phyloP scores from a whole-genome alignment of 2,888 invertebrate species.

The Coelopa pilipes region DNA sequence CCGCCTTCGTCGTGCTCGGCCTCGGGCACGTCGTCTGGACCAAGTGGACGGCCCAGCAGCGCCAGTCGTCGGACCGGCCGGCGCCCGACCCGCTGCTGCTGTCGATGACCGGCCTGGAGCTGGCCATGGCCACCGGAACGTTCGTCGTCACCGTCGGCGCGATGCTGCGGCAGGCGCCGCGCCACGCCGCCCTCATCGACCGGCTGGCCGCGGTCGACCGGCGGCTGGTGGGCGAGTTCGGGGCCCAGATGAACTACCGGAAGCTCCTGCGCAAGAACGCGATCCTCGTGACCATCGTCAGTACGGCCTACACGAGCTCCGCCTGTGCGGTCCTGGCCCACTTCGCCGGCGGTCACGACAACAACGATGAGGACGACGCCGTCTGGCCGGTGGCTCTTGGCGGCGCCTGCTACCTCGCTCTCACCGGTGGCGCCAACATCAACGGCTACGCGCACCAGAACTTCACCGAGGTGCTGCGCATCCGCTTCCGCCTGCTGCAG shows the following conservation, averaged over 20 bases:
- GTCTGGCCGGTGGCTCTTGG: too few relatives aligned
- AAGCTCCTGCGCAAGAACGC: slow-evolving; percentile 53
- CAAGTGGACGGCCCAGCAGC: neutral
- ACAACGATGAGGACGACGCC: neutral
- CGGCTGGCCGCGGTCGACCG: slow-evolving; percentile 53
- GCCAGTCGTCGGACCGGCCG: too few relatives aligned
- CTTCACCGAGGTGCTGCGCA: slow-evolving; percentile 54
- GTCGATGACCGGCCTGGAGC: slow-evolving; percentile 50
- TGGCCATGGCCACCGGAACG: slow-evolving; percentile 50
- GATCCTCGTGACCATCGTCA: slow-evolving; percentile 42
- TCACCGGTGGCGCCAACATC: slow-evolving; percentile 54
- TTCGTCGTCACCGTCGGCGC: slow-evolving; percentile 48
- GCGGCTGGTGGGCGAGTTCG: slow-evolving; percentile 49
- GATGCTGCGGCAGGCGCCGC: slow-evolving; percentile 46
- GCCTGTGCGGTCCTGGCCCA: neutral
- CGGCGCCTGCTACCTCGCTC: slow-evolving; percentile 47
- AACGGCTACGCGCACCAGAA: slow-evolving; percentile 55
- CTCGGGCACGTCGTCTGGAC: slow-evolving; percentile 34
- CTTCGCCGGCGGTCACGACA: slow-evolving; percentile 37
- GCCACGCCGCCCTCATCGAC: slow-evolving; percentile 50
- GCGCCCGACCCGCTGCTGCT: slow-evolving; percentile 50
- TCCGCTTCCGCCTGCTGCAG: slow-evolving; percentile 58
- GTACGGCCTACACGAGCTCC: slow-evolving; percentile 39
- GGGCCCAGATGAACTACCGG: slow-evolving; percentile 53
- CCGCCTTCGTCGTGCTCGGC: slow-evolving; percentile 32